phyloP scores from a whole-genome alignment of 2,797 vertebrate species.

The Acestrorhynchus altus region DNA sequence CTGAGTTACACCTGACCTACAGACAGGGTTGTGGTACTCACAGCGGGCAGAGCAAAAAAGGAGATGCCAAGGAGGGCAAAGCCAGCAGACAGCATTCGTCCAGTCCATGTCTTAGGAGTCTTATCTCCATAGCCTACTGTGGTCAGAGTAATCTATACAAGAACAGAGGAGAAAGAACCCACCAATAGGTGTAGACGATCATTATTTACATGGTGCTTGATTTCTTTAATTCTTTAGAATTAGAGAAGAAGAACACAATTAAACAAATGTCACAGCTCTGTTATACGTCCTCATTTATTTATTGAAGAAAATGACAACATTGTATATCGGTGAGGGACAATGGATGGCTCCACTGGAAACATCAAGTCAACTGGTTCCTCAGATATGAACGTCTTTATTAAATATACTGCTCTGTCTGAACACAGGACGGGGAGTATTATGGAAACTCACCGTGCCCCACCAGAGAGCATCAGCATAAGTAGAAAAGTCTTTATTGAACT shows the following conservation, averaged over 20 bases:
- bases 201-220: no score
- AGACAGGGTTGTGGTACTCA: conserved; percentile 72
- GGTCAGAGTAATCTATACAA: conserved; percentile 91
- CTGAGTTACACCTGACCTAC: neutral
- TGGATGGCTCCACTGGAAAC: no score
- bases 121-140: conserved; percentile 98
- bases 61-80: conserved; percentile 97
- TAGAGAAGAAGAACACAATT: no score
- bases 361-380: no score
- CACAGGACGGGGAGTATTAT: neutral
- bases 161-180: neutral
- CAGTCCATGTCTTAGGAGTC: conserved; percentile 96
- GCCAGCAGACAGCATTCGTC: conserved; percentile 92
- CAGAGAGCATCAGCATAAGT: conserved; percentile 89
- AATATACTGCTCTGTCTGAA: neutral
- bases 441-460: conserved; percentile 88
- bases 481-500: conserved; percentile 85
- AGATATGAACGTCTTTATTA: neutral
- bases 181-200: neutral
- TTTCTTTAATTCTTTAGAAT: no score
- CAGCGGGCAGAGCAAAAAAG: conserved; percentile 96
- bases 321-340: no score
- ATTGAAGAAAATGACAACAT: no score
- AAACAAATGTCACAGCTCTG: no score
- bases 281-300: no score